These are phyloP conservation scores for Euleptes europaea DNA, from an alignment of 2,113 vertebrate genomes.

Conservation along the genomic window DNA sequence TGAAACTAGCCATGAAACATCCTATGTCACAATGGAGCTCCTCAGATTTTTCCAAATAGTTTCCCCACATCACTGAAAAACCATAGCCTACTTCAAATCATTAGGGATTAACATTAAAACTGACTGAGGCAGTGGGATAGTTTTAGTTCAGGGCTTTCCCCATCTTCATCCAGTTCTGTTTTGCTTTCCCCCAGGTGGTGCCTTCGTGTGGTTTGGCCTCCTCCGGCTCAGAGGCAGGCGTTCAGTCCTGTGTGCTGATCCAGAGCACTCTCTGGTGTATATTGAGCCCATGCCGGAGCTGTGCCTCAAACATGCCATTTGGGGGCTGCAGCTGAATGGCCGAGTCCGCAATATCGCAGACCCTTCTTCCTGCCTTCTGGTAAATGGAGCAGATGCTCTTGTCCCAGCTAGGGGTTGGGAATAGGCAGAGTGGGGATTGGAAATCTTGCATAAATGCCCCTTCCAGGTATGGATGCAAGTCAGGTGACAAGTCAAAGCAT, in stretches of 20 bases:
- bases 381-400: neutral
- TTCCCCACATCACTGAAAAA: too few relatives aligned
- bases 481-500: neutral
- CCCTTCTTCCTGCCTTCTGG: conserved; percentile 17
- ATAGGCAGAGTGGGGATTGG: neutral
- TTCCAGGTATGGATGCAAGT: neutral
- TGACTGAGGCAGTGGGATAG: too few relatives aligned
- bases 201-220: conserved; percentile 32
- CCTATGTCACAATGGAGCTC: neutral
- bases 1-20: neutral
- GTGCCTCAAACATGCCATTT: neutral
- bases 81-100: too few relatives aligned
- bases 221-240: neutral
- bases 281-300: neutral
- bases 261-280: neutral
- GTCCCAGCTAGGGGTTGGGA: too few relatives aligned
- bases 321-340: conserved; percentile 22
- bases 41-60: neutral
- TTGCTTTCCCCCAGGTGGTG: neutral
- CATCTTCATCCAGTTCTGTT: neutral
- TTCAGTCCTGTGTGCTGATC: neutral
- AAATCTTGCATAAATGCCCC: neutral
- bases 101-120: too few relatives aligned
- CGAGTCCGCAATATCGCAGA: conserved; percentile 12
- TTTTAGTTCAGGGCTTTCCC: too few relatives aligned